Base-by-base conservation (phyloP, 1,140 invertebrate genomes). In the Episyrphus balteatus region DNA sequence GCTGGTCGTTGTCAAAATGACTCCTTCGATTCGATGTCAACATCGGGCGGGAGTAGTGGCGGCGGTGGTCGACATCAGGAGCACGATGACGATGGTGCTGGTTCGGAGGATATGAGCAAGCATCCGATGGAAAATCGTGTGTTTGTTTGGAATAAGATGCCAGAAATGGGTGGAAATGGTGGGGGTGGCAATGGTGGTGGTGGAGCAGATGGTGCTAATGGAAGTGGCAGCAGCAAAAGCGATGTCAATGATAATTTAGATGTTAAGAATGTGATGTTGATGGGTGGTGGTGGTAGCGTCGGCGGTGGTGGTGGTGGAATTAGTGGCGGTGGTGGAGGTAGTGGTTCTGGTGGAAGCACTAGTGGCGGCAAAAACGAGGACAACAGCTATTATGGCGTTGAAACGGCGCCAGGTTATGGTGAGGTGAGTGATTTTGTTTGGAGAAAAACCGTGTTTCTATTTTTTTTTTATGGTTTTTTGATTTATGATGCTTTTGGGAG, bases 81-180 rank as follows among this genome's bases (percentile, higher is more conserved):
- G 51, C 15, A 14, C 49, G 7, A 34, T 57, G 31, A 55, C 31
- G 9, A 32, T n/a, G 32, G 34, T n/a, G 33, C 40, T 18, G 31
- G 18, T 14, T 42, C 7, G 37, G 37, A 14, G 5, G 42, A 37
- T 1, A 17, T 45, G 5, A 6, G 73, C 46, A 75, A 73, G 12
- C 81, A 83, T 70, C 80, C 81, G 1, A 82, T 83, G 80, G 82
- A 85, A 61, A 82, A 83, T 59, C 75, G 78, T 40, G 81, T 84
- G 21, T 86, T 84, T 66, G 81, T 85, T 13, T 86, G 83, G 83
- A 67, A 59, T 42, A 52, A 51, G 50, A 48, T 49, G 19, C 46
- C 48, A n/a, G 14, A 14, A 51, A 54, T 38, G 44, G 32, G 11
- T 31, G 26, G 17, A 44, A 42, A 13, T 2, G 15, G 40, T 30